A percentile compares a stretch with the other conserved stretches of the same genome.
Conservation (phyloP, 2,888 invertebrate species). For the Heliconius cydno region DNA sequence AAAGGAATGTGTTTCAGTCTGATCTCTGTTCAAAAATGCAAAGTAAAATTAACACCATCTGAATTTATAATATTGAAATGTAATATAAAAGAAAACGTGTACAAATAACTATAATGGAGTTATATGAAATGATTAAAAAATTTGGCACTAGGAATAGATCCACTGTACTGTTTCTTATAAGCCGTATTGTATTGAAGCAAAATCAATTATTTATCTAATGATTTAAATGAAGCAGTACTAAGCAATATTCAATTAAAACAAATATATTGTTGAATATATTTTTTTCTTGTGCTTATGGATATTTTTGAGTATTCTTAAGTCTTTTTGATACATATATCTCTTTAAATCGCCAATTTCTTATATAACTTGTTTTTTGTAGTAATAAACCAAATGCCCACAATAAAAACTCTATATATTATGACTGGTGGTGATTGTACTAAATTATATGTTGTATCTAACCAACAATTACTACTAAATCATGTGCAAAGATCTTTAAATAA, state of each 20-base stretch:
- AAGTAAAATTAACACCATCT: slow-evolving; percentile 17
- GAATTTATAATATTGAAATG: slow-evolving; percentile 6
- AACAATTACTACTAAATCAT: slow-evolving; percentile 20
- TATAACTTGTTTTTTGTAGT: slow-evolving; percentile 1
- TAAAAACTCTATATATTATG: neutral
- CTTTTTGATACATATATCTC: neutral
- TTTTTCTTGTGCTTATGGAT: slow-evolving; percentile 17
- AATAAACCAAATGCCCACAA: slow-evolving; percentile 1
- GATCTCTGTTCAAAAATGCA: slow-evolving; percentile 33
- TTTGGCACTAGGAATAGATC: slow-evolving; percentile 46
- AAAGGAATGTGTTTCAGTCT: slow-evolving; percentile 47
- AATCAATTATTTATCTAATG: slow-evolving; percentile 17
- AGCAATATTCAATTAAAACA: slow-evolving; percentile 12
- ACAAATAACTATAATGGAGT: slow-evolving; percentile 13
- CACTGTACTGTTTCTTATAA: slow-evolving; percentile 28
- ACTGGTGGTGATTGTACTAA: slow-evolving; percentile 20
- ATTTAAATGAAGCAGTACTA: slow-evolving; percentile 19
- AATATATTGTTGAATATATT: neutral
- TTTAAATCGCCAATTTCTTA: neutral
- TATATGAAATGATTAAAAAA: slow-evolving; percentile 33
- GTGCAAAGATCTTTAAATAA: slow-evolving; percentile 16
- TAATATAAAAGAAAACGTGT: slow-evolving; percentile 23
- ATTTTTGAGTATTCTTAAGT: slow-evolving; percentile 24
- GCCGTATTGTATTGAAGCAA: slow-evolving; percentile 26
- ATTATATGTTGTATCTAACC: slow-evolving; percentile 4